Base-by-base conservation (phyloP, 2,797 vertebrate genomes). In the Spea hammondii region DNA sequence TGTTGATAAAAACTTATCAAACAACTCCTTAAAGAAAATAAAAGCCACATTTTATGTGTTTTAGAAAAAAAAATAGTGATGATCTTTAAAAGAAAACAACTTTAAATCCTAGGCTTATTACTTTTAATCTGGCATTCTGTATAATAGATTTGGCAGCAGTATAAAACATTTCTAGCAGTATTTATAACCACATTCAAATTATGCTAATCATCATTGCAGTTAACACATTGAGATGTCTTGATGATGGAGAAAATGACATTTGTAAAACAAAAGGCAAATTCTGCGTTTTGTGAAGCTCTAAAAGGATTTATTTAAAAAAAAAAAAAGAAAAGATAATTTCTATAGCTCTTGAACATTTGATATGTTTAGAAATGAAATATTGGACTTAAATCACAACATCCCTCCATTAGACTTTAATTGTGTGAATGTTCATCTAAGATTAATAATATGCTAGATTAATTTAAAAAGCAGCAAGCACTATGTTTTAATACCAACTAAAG, bases 241-340 rank as follows among this genome's bases (percentile, higher is more conserved):
- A 10, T 57, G 69, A 57, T 72, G 70, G 45, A 55, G 12, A 13
- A 72, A 44, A 59, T 59, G 53, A 13, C 50, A 72, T 13, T 55
- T 13, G 44, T 51, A 59, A 72, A 72, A 71, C 11, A 57, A 72
- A 14, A 46, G 9, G n/a, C 55, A 57, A 10, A 4, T 4, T 57
- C 55, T 57, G 12, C n/a, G 51, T 57, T 57, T 57, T 11, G 12
- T 57, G n/a, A 57, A 13, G 11, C 5, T 7, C 55, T 3, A 13
- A 57, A 57, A 57, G 51, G 51, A 53, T 53, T 53, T 32, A 32
- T 32, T 17, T 17, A 17, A 17, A 17, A 17, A 32, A 32, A 32
- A 32, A 32, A 32, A 32, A 32, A 32, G 32, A 32, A 32, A 32
- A 32, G 32, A 32, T 32, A 32, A 32, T 32, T 32, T 32, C 32